Base-by-base conservation (phyloP, 2,797 vertebrate genomes). In the Smutsia gigantea region DNA sequence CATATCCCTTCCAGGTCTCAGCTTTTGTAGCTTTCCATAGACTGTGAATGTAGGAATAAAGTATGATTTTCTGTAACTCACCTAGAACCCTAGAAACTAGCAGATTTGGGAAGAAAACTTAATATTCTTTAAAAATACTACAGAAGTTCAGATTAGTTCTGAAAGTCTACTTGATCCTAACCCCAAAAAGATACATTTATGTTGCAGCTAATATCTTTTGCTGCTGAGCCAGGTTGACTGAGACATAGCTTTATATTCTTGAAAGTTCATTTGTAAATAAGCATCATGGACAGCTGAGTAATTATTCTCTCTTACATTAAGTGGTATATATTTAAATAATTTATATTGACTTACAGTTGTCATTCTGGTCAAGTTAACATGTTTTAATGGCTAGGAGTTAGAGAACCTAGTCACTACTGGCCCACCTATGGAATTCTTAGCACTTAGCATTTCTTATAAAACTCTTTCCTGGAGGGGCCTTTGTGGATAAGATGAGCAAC, bases 71-170 rank as follows among this genome's bases (percentile, higher is more conserved):
- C n/a, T 37, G 34, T 15, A 11, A 81, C 21, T 92, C 5, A 77
- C 72, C 53, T 85, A 66, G 72, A 84, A 93, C 57, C 18, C 53
- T 78, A 96, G 59, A 75, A 96, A 57, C 29, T 39, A 59, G 69
- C 37, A 93, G 31, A 74, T 83, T 87, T 95, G 46, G 79, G 34
- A 93, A 90, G 46, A 82, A 86, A 97, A 85, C 49, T 19, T 71
- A 91, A 51, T 68, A 18, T 96, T 77, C 46, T 88, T 39, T 93
- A 87, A 97, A 93, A 93, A 79, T 87, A 37, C 55, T 89, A 55
- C 21, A 53, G 57, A 83, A 81, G 12, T 95, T 96, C 49, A 90
- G 57, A 55, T 71, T 86, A 13, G 14, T 89, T 89, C 37, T 63
- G 72, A 89, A 88, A 79, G 61, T 86, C 34, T 74, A 6, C 39